Conservation (phyloP, 2,113 vertebrate species). For the Anguilla rostrata region DNA sequence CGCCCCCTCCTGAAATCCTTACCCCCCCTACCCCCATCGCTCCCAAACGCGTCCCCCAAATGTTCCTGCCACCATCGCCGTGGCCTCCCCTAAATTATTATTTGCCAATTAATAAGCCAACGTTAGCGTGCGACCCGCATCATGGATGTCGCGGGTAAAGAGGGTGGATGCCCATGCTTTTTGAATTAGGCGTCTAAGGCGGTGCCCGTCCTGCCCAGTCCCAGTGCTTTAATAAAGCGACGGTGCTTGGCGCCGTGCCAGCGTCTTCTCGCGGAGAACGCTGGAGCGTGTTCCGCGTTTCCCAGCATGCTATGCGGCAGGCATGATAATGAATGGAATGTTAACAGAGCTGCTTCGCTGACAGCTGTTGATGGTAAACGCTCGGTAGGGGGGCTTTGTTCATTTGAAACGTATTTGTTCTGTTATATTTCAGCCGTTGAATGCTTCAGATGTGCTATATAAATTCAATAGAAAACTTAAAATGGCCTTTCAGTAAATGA, state of each 20-base stretch:
- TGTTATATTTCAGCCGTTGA: too few relatives aligned
- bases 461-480: too few relatives aligned
- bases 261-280: slow-evolving; percentile 65
- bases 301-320: slow-evolving; percentile 62
- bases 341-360: slow-evolving; percentile 53
- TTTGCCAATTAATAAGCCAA: slow-evolving; percentile 58
- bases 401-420: too few relatives aligned
- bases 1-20: background rate
- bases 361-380: slow-evolving; percentile 66
- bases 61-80: slow-evolving; percentile 41
- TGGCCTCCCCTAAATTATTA: background rate
- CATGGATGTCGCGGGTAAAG: slow-evolving; percentile 56
- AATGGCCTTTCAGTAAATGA: too few relatives aligned
- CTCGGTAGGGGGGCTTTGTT: background rate
- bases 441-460: too few relatives aligned
- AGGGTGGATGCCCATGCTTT: slow-evolving; percentile 59
- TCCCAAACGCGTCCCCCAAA: slow-evolving; percentile 60
- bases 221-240: slow-evolving; percentile 63
- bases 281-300: slow-evolving; percentile 64
- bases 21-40: too few relatives aligned
- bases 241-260: slow-evolving; percentile 62
- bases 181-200: slow-evolving; percentile 60
- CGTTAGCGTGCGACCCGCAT: slow-evolving; percentile 54
- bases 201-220: slow-evolving; percentile 51
- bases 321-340: slow-evolving; percentile 65